Conservation (phyloP, 2,797 vertebrate genomes). For the Lemur catta region DNA sequence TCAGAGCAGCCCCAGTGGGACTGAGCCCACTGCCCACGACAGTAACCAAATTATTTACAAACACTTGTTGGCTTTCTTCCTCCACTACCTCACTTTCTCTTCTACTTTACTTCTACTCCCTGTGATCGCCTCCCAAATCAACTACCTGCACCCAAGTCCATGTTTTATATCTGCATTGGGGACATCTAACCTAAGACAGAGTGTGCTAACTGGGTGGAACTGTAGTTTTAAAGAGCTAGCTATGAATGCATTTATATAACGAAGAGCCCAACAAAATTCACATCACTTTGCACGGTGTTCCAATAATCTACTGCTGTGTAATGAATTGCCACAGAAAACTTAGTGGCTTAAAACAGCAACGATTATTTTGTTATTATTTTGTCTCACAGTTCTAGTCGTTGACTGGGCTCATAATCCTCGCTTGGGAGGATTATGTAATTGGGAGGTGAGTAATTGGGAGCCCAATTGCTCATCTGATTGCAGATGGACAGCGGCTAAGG, state of each 20-base stretch:
- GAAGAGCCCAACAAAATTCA: background rate
- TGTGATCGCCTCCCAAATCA: background rate
- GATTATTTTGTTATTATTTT: background rate
- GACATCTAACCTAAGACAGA: background rate
- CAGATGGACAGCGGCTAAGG: background rate
- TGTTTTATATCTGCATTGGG: background rate
- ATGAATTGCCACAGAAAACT: background rate
- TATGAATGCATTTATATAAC: background rate
- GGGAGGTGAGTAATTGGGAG: no score
- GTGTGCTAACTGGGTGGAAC: background rate
- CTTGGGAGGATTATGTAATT: background rate
- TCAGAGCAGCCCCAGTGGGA: background rate
- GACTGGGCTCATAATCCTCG: background rate
- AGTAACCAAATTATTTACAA: background rate
- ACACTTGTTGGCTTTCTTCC: background rate
- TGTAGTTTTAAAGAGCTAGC: background rate
- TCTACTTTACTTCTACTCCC: background rate
- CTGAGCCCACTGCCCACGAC: background rate
- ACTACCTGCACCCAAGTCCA: background rate
- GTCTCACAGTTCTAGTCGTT: background rate
- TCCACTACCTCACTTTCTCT: background rate
- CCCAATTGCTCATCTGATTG: background rate
- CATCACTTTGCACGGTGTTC: background rate
- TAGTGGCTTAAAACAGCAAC: background rate
- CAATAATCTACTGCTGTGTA: background rate